Evolutionary conservation across 2,888 invertebrate species (phyloP).

Genomic region (Polylopha cassiicola): DNA sequence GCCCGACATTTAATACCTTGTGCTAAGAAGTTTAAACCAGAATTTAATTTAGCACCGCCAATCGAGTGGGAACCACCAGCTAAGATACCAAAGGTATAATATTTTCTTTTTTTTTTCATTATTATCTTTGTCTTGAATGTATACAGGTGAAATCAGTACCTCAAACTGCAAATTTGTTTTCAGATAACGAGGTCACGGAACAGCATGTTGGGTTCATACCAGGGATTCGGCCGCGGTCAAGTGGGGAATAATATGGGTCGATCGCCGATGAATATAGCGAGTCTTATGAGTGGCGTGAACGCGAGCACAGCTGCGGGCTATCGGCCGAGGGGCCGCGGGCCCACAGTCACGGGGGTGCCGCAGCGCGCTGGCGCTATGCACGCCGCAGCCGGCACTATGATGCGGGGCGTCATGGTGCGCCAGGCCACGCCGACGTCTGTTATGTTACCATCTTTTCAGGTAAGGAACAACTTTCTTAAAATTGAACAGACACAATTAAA

Average conservation of each 20-base stretch:
- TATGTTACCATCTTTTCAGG: conserved; percentile 79
- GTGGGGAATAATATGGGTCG: conserved; percentile 48
- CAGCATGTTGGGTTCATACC: conserved; percentile 53
- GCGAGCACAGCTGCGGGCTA: conserved; percentile 32
- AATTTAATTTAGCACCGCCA: conserved; percentile 90
- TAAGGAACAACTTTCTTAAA: too few species aligned
- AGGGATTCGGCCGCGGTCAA: conserved; percentile 59
- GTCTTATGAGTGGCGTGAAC: conserved; percentile 25
- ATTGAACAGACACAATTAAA: too few species aligned
- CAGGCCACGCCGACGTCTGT: conserved; percentile 73
- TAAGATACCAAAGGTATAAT: conserved; percentile 87
- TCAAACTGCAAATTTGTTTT: conserved; percentile 19
- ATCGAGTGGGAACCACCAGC: conserved; percentile 96
- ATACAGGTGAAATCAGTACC: background rate
- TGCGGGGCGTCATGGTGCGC: conserved; percentile 78
- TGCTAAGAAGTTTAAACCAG: conserved; percentile 92
- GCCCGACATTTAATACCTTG: conserved; percentile 92
- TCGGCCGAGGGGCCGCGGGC: conserved; percentile 51
- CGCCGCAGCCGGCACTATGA: conserved; percentile 45
- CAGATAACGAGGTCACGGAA: conserved; percentile 54
- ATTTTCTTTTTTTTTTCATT: conserved; percentile 17
- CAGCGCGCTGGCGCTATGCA: conserved; percentile 39
- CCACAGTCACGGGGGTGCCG: conserved; percentile 36
- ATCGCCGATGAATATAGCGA: conserved; percentile 33
- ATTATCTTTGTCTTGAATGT: conserved; percentile 3